Base-by-base conservation (phyloP, 2,797 vertebrate genomes). In the Gallinago stenura region DNA sequence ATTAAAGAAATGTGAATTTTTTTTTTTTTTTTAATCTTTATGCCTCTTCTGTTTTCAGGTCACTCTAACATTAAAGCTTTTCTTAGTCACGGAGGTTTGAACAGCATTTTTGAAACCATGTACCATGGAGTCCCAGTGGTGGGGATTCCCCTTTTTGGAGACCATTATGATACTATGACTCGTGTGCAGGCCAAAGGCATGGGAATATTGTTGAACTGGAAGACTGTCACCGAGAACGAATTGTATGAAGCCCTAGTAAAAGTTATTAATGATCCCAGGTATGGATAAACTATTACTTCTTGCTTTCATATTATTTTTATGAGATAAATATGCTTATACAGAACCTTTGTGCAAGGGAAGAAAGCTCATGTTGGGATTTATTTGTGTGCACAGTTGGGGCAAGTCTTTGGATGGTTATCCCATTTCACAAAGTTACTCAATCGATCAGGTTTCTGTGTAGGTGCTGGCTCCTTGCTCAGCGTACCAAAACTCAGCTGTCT, bases 61-160 rank as follows among this genome's bases (percentile, higher is more conserved):
- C 99, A 99, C 48, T 83, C 98, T 75, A 99, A 99, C 97, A 99
- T 99, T 35, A 98, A 98, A 94, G 99, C 99, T 62, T 99, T 99
- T 96, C 98, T 99, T 93, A 99, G 99, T 94, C 99, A 99, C 1
- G 99, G 99, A 7, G 99, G 99, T 53, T 97, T 99, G 89, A 99
- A 99, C 97, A 99, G 99, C 97, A 99, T 99, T 97, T 99, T 99
- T 92, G 99, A 99, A 97, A 99, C 99, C 81, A 99, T 99, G 99
- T 99, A 99, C 97, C 99, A 99, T 1, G 99, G 99, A 4, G 99
- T 99, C 4, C 99, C 99, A 0, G 99, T 99, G 70, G 99, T 99
- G 60, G 99, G 99, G 8, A 99, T 99, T 72, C 99, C 99, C 3
- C 98, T 99, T 46, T 99, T 99, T 12, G 99, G 99, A 76, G 99